Base-by-base conservation (phyloP, 2,888 invertebrate species). In the Willowsia nigromaculata region DNA sequence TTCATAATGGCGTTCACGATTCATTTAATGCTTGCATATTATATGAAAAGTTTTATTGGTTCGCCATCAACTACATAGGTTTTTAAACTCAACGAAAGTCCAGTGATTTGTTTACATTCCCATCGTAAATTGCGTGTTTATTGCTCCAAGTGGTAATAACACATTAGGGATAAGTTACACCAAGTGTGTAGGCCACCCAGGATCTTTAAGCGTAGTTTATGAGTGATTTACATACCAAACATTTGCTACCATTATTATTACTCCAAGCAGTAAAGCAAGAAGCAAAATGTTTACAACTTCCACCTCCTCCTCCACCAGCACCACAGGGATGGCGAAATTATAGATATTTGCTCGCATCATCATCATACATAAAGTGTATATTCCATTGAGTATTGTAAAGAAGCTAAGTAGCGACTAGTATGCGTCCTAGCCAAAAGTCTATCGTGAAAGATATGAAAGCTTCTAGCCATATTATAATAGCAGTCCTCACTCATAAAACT, bases 21-120 rank as follows among this genome's bases (percentile, higher is more conserved):
- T 78, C 78, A 78, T 78, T 56, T 74, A n/a, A 25, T 43, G 53
- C 56, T 18, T 37, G 40, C 68, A 71, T 62, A 62, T 15, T 13
- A 5, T 13, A 40, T 15, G 3, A 15, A 6, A 30, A 83, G 65
- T 50, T 83, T 47, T 71, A 71, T 25, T 83, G 65, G 83, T 71
- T 71, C 22, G 50, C 68, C 76, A 76, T 33, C 27, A 27, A 71
- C 65, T 65, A 56, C 33, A 37, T 9, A 22, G 25, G 43, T 13
- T 74, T 43, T 47, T 27, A 47, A 47, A 74, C 43, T 47, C 50
- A 47, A 76, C 50, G 25, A 76, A 84, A 84, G 84, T 27, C 84
- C 84, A 74, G 85, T 78, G 85, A 85, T 85, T 85, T 85, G 85
- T 85, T 85, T 85, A 85, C 85, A 85, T 85, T 85, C 78, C 65